These are phyloP conservation scores for Myodes glareolus DNA, from an alignment of 2,113 vertebrate species.

Conservation along the genomic window DNA sequence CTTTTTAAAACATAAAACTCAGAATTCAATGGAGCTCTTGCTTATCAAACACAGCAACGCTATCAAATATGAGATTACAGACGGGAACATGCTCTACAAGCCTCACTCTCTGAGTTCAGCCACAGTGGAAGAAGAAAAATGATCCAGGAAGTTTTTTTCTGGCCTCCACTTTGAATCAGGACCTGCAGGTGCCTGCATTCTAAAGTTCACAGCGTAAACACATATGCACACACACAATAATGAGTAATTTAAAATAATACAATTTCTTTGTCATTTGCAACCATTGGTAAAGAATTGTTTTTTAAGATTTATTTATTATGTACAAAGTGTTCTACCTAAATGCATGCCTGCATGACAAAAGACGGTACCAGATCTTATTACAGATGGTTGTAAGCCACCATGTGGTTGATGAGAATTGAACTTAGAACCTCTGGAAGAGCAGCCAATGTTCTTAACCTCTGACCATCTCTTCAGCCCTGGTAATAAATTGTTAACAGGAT, in stretches of 20 bases:
- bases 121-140: background rate
- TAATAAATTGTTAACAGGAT: conserved; percentile 49
- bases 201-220: background rate
- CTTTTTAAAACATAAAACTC: background rate
- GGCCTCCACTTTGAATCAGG: background rate
- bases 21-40: background rate
- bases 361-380: too few relatives aligned
- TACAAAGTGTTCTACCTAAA: too few relatives aligned
- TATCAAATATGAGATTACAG: background rate
- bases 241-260: background rate
- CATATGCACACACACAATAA: background rate
- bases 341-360: too few relatives aligned
- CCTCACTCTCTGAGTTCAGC: background rate
- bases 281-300: conserved; percentile 35
- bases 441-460: too few relatives aligned
- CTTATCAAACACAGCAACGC: background rate
- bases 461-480: background rate
- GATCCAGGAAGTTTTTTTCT: background rate
- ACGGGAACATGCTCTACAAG: background rate
- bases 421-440: too few relatives aligned
- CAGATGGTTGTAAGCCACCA: too few relatives aligned
- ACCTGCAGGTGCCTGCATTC: background rate
- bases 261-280: background rate
- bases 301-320: too few relatives aligned
- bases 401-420: too few relatives aligned